Conservation (phyloP, 2,113 vertebrate species). For the Rhineura floridana region DNA sequence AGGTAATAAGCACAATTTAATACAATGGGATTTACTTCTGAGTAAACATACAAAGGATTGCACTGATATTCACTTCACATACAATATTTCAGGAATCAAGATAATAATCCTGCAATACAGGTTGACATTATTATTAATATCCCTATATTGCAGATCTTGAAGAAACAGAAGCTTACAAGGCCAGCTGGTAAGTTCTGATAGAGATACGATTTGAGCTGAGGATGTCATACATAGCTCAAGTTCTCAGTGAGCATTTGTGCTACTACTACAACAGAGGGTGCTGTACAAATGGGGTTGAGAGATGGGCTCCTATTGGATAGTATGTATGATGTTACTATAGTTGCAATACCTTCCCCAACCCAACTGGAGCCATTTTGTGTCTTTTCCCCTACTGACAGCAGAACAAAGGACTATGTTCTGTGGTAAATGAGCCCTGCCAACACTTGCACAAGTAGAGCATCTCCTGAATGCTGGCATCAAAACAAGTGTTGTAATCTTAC, state of each 20-base stretch:
- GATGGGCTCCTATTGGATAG: not conserved
- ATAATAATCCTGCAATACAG: not conserved
- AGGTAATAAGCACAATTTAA: not conserved
- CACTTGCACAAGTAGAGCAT: not conserved
- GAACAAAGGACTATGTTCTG: not conserved
- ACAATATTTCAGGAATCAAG: not conserved
- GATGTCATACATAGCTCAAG: not conserved
- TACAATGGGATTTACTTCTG: not conserved
- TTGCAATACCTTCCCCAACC: not conserved
- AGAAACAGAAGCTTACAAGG: not conserved
- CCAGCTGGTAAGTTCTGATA: not conserved
- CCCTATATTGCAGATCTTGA: not conserved
- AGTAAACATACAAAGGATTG: not conserved
- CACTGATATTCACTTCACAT: not conserved
- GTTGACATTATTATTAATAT: not conserved
- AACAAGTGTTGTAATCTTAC: slow-evolving; percentile 7
- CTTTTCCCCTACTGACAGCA: not conserved
- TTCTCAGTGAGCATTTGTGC: not conserved
- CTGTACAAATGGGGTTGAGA: no score
- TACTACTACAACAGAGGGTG: not conserved
- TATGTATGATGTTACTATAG: not conserved
- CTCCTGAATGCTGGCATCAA: not conserved
- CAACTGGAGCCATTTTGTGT: not conserved
- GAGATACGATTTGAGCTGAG: not conserved
- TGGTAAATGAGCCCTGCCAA: not conserved